Evolutionary conservation across 1,140 invertebrate species (phyloP).

Genomic region (Patella vulgata): DNA sequence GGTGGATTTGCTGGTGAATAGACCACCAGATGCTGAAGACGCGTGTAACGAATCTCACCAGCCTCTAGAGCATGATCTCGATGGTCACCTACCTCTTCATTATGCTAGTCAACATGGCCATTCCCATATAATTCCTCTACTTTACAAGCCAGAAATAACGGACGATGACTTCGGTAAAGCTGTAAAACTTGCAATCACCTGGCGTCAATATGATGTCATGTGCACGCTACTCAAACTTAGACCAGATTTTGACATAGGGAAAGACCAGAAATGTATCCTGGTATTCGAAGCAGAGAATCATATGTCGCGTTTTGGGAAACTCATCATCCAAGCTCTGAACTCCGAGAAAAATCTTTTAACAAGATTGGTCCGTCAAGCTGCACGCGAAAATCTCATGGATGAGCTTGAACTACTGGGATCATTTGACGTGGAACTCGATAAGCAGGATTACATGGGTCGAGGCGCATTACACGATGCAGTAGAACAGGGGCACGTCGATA

Average conservation of each 20-base stretch:
- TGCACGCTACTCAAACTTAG: background rate
- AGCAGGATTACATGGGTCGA: no score
- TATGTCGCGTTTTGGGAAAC: background rate
- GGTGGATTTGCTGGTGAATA: conserved; percentile 21
- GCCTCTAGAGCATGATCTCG: conserved; percentile 13
- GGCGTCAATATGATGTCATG: conserved; percentile 16
- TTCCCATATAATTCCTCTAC: conserved; percentile 10
- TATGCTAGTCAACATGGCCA: conserved; percentile 35
- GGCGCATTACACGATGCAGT: no score
- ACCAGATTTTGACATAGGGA: background rate
- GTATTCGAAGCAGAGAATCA: conserved; percentile 2
- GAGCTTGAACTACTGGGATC: background rate
- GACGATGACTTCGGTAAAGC: conserved; percentile 29
- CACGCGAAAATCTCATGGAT: background rate
- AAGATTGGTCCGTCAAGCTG: conserved; percentile 1
- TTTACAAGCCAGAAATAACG: conserved; percentile 24
- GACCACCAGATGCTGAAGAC: background rate
- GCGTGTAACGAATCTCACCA: background rate
- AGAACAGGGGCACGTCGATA: no score
- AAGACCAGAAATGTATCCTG: background rate
- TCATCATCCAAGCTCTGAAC: background rate
- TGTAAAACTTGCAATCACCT: conserved; percentile 20
- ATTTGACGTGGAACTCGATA: no score
- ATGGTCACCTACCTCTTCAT: conserved; percentile 42
- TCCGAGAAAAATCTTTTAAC: background rate